Evolutionary conservation across 2,888 invertebrate species (phyloP).

Genomic region (Cantharis lateralis): DNA sequence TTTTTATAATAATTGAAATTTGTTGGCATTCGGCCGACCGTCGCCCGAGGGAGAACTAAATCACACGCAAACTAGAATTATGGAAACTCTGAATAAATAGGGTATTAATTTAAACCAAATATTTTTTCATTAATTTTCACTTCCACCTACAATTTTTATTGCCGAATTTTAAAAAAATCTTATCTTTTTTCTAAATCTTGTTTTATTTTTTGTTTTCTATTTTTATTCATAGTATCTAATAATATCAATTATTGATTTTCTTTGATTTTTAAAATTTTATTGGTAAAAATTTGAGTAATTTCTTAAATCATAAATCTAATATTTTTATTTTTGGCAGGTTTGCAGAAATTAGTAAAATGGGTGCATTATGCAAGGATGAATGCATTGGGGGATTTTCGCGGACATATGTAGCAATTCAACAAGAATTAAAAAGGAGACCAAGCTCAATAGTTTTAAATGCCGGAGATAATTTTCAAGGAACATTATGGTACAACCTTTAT

Average conservation of each 20-base stretch:
- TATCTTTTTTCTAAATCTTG: too few species aligned
- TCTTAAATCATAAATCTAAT: too few species aligned
- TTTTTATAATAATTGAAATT: neutral
- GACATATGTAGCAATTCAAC: conserved; percentile 62
- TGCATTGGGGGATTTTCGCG: conserved; percentile 76
- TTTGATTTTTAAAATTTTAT: too few species aligned
- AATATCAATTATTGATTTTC: too few species aligned
- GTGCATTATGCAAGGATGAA: conserved; percentile 61
- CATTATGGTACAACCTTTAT: conserved; percentile 80
- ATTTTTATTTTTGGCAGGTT: conserved; percentile 51
- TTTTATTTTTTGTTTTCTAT: too few species aligned
- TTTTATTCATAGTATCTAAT: too few species aligned
- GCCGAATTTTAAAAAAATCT: too few species aligned
- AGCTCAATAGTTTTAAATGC: conserved; percentile 74
- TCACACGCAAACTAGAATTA: neutral
- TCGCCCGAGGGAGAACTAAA: neutral
- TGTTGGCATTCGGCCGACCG: neutral
- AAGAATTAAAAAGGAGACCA: conserved; percentile 57
- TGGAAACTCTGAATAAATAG: neutral
- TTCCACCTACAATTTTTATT: neutral
- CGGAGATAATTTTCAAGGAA: conserved; percentile 85
- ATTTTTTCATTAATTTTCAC: neutral
- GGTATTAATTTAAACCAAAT: neutral
- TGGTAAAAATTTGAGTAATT: too few species aligned
- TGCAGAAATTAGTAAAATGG: conserved; percentile 61